Percentiles rank a stretch among this genome's conserved stretches.
Conservation (phyloP, 2,113 vertebrate genomes). For the Ceratotherium simum region DNA sequence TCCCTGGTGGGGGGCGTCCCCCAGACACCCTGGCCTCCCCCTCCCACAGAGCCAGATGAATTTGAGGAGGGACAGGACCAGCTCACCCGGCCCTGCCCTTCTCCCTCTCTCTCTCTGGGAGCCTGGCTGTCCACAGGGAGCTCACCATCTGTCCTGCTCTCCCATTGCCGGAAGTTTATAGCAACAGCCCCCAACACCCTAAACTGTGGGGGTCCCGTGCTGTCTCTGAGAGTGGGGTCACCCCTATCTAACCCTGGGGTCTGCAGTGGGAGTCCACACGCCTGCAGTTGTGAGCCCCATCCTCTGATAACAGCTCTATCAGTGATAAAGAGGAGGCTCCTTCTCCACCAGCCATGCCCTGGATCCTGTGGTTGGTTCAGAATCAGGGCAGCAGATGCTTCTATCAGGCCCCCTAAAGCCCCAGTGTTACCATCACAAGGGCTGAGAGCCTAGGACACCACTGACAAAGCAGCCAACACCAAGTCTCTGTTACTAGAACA, state of each 20-base stretch:
- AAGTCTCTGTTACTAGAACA: background rate
- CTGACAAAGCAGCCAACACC: background rate
- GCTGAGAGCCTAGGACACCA: background rate
- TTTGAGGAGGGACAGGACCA: background rate
- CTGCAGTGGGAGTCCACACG: background rate
- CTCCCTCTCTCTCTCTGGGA: background rate
- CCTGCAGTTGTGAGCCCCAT: rapidly evolving
- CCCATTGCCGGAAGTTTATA: background rate
- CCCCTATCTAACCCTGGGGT: background rate
- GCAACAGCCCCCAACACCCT: background rate
- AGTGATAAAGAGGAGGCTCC: background rate
- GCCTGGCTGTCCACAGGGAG: background rate
- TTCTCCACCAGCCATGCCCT: rapidly evolving
- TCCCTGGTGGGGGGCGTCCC: background rate
- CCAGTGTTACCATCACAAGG: background rate
- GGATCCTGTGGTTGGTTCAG: background rate
- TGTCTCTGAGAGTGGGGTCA: background rate
- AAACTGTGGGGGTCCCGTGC: background rate
- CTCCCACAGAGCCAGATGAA: background rate
- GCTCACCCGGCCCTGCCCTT: rapidly evolving
- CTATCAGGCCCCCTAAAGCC: background rate
- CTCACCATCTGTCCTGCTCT: background rate
- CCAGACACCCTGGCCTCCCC: background rate
- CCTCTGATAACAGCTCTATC: background rate
- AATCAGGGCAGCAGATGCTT: background rate